Evolutionary conservation across 2,888 invertebrate genomes (phyloP).

Genomic region (Andrena praecox): DNA sequence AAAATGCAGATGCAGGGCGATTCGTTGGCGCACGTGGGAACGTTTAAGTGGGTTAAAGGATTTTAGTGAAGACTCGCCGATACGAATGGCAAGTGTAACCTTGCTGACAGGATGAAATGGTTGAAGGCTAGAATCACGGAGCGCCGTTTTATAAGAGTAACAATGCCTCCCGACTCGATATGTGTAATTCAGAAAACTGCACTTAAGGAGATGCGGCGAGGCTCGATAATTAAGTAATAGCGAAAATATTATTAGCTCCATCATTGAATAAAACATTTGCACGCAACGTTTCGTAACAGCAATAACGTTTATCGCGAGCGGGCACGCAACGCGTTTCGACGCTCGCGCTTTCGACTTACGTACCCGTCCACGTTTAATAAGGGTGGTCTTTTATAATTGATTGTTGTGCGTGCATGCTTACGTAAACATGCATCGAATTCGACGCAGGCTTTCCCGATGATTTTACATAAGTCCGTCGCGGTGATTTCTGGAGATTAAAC

Average conservation of each 20-base stretch:
- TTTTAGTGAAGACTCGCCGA: neutral
- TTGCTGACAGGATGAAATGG: neutral
- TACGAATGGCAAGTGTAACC: neutral
- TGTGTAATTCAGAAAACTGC: no score
- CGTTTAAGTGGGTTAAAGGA: neutral
- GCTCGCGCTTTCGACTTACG: conserved; percentile 25
- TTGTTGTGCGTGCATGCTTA: conserved; percentile 21
- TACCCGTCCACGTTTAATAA: conserved; percentile 23
- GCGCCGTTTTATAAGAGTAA: neutral
- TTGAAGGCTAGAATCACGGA: neutral
- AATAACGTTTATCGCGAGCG: neutral
- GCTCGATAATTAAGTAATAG: neutral
- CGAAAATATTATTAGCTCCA: neutral
- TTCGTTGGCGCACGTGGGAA: neutral
- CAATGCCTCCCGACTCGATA: neutral
- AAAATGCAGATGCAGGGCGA: neutral
- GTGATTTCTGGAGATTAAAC: neutral
- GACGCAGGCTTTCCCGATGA: neutral
- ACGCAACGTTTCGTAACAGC: conserved; percentile 24
- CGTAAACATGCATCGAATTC: conserved; percentile 31
- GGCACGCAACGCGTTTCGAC: conserved; percentile 5
- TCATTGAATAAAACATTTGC: neutral
- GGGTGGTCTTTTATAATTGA: conserved; percentile 32
- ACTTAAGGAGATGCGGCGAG: neutral
- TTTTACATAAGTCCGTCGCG: conserved; percentile 34